Percentiles rank a stretch among this genome's conserved stretches.
Evolutionary conservation across 2,888 invertebrate genomes (phyloP).

Genomic region (Chalcis sispes): DNA sequence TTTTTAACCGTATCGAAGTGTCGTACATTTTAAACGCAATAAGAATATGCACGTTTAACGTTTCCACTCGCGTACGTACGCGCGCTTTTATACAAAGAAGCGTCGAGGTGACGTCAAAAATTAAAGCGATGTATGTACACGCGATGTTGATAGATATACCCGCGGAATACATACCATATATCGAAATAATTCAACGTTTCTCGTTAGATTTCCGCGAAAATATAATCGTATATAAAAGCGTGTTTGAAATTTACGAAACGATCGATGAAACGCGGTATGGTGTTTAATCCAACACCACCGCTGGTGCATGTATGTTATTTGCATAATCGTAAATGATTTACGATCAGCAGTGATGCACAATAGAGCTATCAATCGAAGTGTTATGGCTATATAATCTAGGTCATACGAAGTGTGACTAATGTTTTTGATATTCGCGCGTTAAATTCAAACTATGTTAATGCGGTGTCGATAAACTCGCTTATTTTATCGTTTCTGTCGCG

Average conservation of each 20-base stretch:
- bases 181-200: too few relatives aligned
- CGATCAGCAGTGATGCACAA: conserved; percentile 28
- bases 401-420: conserved; percentile 29
- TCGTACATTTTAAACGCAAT: conserved; percentile 25
- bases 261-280: conserved; percentile 4
- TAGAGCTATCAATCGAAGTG: conserved; percentile 44
- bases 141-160: background rate
- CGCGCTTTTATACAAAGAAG: conserved; percentile 3
- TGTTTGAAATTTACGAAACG: background rate
- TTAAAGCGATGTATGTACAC: conserved; percentile 1
- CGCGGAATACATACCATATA: background rate
- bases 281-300: conserved; percentile 8
- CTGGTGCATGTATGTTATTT: conserved; percentile 19
- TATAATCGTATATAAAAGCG: conserved; percentile 19
- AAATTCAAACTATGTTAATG: conserved; percentile 19
- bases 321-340: conserved; percentile 33
- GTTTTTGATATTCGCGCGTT: conserved; percentile 26
- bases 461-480: background rate
- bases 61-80: background rate
- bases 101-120: background rate
- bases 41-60: conserved; percentile 12
- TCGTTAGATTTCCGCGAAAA: conserved; percentile 18
- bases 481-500: background rate
- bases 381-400: conserved; percentile 25
- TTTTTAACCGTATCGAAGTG: background rate